Conservation (phyloP, 2,888 invertebrate genomes). For the Listrodromus nycthemerus region DNA sequence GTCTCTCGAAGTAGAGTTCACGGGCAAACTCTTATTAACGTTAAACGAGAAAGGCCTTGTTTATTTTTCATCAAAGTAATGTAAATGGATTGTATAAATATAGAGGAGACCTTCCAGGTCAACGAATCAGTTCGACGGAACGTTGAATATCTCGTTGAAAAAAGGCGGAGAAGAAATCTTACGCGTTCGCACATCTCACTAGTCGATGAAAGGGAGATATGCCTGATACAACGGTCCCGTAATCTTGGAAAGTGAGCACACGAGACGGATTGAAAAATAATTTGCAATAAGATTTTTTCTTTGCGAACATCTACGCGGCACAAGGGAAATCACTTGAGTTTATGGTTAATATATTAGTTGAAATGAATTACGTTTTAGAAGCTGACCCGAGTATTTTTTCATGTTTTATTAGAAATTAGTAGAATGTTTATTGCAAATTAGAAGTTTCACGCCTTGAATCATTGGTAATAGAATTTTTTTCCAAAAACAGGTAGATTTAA, state of each 20-base stretch:
- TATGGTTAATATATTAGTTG: too few species aligned
- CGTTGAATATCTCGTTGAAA: neutral
- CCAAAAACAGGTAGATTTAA: too few species aligned
- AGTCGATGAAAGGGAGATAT: neutral
- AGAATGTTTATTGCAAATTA: too few species aligned
- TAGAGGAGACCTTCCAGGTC: neutral
- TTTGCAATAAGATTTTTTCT: neutral
- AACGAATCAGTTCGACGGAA: neutral
- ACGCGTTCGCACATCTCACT: neutral
- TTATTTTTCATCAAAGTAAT: conserved; percentile 22
- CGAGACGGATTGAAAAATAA: neutral
- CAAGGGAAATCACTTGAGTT: neutral
- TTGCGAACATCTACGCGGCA: neutral
- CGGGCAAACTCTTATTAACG: conserved; percentile 8
- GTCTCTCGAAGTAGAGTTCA: neutral
- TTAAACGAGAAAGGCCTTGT: conserved; percentile 12
- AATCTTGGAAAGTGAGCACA: neutral
- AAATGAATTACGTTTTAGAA: too few species aligned
- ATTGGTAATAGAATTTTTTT: too few species aligned
- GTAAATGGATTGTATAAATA: conserved; percentile 41
- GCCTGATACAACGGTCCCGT: neutral
- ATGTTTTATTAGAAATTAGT: too few species aligned
- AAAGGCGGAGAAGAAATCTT: neutral
- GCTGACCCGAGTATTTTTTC: too few species aligned
- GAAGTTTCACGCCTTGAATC: too few species aligned